Conservation (phyloP, 2,797 vertebrate genomes). For the Tragelaphus eurycerus region DNA sequence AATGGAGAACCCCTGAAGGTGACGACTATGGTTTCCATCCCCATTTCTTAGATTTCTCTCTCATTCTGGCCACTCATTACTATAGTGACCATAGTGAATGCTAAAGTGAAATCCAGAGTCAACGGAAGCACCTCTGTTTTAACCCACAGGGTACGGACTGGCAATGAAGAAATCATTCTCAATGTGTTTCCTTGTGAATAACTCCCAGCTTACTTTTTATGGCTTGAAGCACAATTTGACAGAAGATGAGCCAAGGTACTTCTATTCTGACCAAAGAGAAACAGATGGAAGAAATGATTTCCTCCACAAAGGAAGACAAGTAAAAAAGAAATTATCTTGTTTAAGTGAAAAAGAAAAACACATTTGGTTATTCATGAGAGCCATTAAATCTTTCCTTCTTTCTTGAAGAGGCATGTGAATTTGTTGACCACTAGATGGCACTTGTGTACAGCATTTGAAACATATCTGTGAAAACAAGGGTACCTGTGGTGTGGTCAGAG, state of each 20-base stretch:
- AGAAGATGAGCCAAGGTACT: slow-evolving; percentile 16
- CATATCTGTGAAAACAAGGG: not conserved
- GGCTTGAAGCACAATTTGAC: not conserved
- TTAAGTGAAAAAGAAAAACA: slow-evolving; percentile 47
- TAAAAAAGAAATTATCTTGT: not conserved
- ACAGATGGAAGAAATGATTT: slow-evolving; percentile 35
- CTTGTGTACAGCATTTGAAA: slow-evolving; percentile 79
- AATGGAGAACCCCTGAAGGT: not conserved
- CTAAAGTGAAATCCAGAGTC: not conserved
- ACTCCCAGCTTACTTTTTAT: slow-evolving; percentile 1
- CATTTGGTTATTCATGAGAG: not conserved
- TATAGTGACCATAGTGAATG: not conserved
- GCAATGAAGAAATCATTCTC: not conserved
- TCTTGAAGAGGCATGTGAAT: slow-evolving; percentile 58
- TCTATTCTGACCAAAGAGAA: slow-evolving; percentile 17
- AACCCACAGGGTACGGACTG: not conserved
- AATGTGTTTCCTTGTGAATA: slow-evolving; percentile 31
- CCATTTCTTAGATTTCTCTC: not conserved
- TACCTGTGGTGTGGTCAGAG: slow-evolving; percentile 32
- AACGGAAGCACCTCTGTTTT: not conserved
- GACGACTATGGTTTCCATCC: not conserved
- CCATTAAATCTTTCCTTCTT: not conserved
- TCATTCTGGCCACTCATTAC: not conserved
- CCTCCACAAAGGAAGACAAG: not conserved
- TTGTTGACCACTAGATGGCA: slow-evolving; percentile 83